Base-by-base conservation (phyloP, 2,888 invertebrate species). In the Ichneumon xanthorius region DNA sequence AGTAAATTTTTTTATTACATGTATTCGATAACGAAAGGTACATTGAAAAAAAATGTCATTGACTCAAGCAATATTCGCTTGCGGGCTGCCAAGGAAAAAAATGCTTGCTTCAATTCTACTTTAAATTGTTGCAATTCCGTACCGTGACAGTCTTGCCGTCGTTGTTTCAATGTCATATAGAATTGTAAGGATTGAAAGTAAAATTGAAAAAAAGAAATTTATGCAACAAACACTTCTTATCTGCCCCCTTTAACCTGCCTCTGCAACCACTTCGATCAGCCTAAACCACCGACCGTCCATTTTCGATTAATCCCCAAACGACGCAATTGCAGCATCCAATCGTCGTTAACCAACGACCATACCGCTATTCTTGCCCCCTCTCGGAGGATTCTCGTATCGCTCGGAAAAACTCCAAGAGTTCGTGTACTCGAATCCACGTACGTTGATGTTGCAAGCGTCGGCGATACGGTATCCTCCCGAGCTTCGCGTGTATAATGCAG, bases 401-500 rank as follows among this genome's bases (percentile, higher is more conserved):
- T 53, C 65, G 22, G 76, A 50, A 53, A 67, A 53, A 77, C 50
- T 37, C 50, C 16, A 61, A 9, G n/a, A 63, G 33, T 33, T 48
- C 16, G 40, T 16, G 6, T 30, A 63, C 22, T 14, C 40, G 14
- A 71, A 70, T 45, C 61, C 40, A 22, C 19, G 61, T 50, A 22
- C 30, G 26, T 19, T 16, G 45, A 70, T 45, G 58, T 45, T 26
- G n/a, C 40, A 16, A 30, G 40, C 45, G 19, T 11, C 70, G 68
- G 40, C 80, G 82, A 84, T 76, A 71, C 77, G 58, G 67, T 61
- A 75, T 68, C 71, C 71, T 67, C 55, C 67, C 68, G 80, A 16
- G 30, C 0, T 33, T 65, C 85, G 72, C 71, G 82, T 22, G 89
- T 77, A 89, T 93, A 93, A 93, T 93, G 89, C 92, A 91, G 92